Conservation (phyloP, 2,113 vertebrate genomes). For the Jacana jacana region DNA sequence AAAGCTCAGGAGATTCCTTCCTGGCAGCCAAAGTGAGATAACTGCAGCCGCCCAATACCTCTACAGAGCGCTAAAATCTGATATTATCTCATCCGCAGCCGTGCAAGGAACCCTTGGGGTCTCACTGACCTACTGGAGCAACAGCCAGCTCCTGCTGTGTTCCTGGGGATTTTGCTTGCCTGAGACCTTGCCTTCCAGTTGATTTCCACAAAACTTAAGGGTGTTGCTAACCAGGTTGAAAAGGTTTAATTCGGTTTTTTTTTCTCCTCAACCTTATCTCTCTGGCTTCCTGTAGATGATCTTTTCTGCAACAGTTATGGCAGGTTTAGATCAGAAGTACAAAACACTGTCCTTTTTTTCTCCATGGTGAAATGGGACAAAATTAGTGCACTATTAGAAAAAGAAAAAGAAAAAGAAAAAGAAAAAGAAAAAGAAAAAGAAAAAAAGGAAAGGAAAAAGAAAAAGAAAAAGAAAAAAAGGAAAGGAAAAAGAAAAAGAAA, state of each 20-base stretch:
- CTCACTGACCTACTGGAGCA: background rate
- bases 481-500: too few relatives aligned
- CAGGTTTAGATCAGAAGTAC: background rate
- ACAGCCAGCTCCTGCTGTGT: background rate
- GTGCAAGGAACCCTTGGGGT: background rate
- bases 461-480: background rate
- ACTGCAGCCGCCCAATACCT: background rate
- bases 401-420: background rate
- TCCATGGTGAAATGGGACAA: background rate
- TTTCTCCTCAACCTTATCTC: background rate
- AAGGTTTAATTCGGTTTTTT: background rate
- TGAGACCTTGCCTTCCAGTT: background rate
- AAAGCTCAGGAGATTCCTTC: background rate
- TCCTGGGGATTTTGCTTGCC: background rate
- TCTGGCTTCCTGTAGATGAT: background rate
- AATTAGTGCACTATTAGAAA: background rate
- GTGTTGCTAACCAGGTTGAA: background rate
- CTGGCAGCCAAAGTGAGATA: background rate
- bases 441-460: background rate
- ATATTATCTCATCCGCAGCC: background rate
- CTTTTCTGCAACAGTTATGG: background rate
- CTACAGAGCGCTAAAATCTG: background rate
- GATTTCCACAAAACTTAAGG: background rate
- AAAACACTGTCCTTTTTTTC: background rate
- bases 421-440: too few relatives aligned